Base-by-base conservation (phyloP, 2,797 vertebrate genomes). In the Apogon hyalosoma region DNA sequence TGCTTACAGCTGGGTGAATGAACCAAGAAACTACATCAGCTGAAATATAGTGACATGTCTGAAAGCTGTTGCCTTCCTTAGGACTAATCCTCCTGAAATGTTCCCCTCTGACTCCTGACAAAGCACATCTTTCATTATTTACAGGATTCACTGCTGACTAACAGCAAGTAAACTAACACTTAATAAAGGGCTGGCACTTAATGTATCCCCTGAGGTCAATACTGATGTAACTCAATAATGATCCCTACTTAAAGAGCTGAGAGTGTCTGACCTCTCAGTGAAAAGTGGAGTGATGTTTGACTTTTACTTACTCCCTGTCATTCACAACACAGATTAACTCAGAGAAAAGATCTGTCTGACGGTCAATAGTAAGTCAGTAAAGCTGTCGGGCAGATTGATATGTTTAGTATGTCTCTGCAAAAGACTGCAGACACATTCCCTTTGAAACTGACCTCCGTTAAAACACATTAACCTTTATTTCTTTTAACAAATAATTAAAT, bases 351-450 rank as follows among this genome's bases (percentile, higher is more conserved):
- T 21, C 19, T 0, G 18, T 43, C 49, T 51, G 41, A 48, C 13
- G 24, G 58, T 67, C 55, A 58, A 53, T 72, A 69, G 42, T 31
- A 40, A 73, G 53, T 73, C 57, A 71, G 43, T 57, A 40, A 77
- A 68, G 33, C 48, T n/a, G 46, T 59, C 75, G 47, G 60, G 7
- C 36, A 38, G 6, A 70, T 11, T 71, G 40, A 64, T 60, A 48
- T 7, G 54, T 64, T 66, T 68, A 41, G 24, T 2, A 19, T 43
- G 3, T 41, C 11, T 42, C 33, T 19, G 62, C 45, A 63, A 28
- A 21, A 68, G 36, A 62, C 46, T 55, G 59, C 7, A 6, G 41
- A 71, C 1, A 11, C 9, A 1, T 52, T 10, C 13, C 53, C 14
- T 48, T 55, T 63, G 28, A 52, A 55, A 68, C 76, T 21, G 15